Percentiles rank a stretch among this genome's conserved stretches.
Conservation (phyloP, 2,113 vertebrate genomes). For the Albula glossodonta region DNA sequence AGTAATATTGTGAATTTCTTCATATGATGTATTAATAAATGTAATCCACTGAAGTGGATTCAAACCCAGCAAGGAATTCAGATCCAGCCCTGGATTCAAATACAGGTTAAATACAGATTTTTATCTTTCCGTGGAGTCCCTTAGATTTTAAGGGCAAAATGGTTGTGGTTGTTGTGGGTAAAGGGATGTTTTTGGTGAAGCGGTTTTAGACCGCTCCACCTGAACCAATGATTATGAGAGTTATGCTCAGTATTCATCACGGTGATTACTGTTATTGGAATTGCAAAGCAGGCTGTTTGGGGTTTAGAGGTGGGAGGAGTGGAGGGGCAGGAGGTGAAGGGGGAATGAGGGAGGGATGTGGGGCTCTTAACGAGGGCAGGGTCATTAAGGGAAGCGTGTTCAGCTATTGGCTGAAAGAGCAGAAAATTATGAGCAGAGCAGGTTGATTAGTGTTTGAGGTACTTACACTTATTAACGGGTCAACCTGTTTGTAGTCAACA, state of each 20-base stretch:
- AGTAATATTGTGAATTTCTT: too few species aligned
- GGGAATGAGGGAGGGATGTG: not conserved
- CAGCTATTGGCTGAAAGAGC: too few species aligned
- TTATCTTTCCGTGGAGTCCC: not conserved
- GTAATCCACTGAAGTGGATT: not conserved
- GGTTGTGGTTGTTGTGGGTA: not conserved
- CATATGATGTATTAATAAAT: too few species aligned
- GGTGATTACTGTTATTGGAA: slow-evolving; percentile 25
- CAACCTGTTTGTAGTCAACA: too few species aligned
- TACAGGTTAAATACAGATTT: not conserved
- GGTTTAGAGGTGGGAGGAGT: slow-evolving; percentile 2
- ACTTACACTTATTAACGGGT: too few species aligned
- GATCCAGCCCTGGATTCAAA: not conserved
- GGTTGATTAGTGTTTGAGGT: too few species aligned
- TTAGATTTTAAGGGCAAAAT: not conserved
- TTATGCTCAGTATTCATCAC: slow-evolving; percentile 8
- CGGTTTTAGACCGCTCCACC: not conserved
- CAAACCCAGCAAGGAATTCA: too few species aligned
- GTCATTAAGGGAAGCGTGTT: too few species aligned
- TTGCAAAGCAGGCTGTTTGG: slow-evolving; percentile 24
- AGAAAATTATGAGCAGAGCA: too few species aligned
- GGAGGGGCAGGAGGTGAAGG: not conserved
- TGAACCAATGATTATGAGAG: slow-evolving; percentile 13
- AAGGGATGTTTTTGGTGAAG: not conserved
- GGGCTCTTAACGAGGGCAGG: too few species aligned